Percentiles rank a stretch among this genome's conserved stretches.
These are phyloP conservation scores for Nautilus pompilius DNA, from an alignment of 1,140 invertebrate species.

Conservation along the genomic window DNA sequence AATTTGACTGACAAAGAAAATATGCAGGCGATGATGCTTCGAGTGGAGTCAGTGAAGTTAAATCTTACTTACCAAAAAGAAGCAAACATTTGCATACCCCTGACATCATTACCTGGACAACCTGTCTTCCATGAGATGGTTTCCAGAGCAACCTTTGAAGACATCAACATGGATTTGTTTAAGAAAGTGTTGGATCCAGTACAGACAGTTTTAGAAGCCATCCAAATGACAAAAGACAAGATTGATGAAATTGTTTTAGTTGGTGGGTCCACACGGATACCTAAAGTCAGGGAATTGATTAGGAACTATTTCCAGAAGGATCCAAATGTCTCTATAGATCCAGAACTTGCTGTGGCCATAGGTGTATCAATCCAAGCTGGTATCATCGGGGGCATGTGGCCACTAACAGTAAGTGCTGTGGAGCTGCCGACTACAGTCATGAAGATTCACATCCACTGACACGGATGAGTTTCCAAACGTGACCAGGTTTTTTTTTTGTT, in stretches of 20 bases:
- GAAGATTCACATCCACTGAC: conserved; percentile 56
- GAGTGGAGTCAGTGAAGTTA: conserved; percentile 57
- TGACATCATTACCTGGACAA: conserved; percentile 39
- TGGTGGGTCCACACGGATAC: conserved; percentile 59
- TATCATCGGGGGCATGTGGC: conserved; percentile 61
- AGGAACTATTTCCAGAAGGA: conserved; percentile 52
- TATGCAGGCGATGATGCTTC: conserved; percentile 54
- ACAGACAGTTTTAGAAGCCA: conserved; percentile 74
- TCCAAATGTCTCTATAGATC: conserved; percentile 57
- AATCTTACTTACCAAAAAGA: conserved; percentile 45
- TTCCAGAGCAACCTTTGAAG: conserved; percentile 53
- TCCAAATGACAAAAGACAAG: conserved; percentile 62
- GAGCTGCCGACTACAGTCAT: conserved; percentile 52
- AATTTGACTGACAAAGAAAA: conserved; percentile 54
- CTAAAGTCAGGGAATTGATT: conserved; percentile 54
- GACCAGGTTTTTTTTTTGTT: too few species aligned
- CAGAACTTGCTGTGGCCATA: conserved; percentile 58
- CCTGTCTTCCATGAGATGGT: conserved; percentile 32
- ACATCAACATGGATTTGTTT: conserved; percentile 56
- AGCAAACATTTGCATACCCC: conserved; percentile 37
- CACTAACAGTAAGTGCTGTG: conserved; percentile 59
- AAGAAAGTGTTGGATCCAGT: conserved; percentile 51
- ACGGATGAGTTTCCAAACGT: too few species aligned
- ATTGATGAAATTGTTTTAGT: conserved; percentile 59
- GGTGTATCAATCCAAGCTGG: conserved; percentile 61